Base-by-base conservation (phyloP, 2,113 vertebrate genomes). In the Lucifuga dentata region DNA sequence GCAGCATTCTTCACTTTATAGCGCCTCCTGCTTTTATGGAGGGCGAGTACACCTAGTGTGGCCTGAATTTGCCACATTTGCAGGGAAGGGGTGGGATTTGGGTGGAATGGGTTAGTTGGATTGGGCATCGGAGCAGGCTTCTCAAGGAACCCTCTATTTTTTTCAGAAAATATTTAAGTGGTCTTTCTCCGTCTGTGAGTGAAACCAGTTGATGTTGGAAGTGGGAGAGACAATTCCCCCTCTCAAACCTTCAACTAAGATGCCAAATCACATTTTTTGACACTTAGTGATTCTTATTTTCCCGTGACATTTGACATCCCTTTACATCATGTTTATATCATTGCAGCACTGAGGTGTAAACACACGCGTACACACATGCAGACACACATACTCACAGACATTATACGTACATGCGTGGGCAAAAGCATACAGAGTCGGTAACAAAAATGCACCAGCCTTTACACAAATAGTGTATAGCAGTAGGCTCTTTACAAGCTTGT, bases 1-100 rank as follows among this genome's bases (percentile, higher is more conserved):
- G 93, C 93, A 68, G 86, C 94, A 87, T 92, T 96, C 90, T 94
- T 95, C 92, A 94, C 94, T 86, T 99, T 98, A 98, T 99, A 98
- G 97, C 96, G 94, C 93, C 93, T 90, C 86, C 92, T 84, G 72
- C 29, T 95, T 89, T 95, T 92, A 93, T 86, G 93, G 92, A 95
- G 94, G 71, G 83, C 82, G 80, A 87, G 84, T 83, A 90, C 82
- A 91, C 90, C 89, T 85, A 84, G 85, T 60, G 90, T 89, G 82
- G 86, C 90, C 88, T 90, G 86, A 88, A 81, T 86, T 85, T 91
- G 81, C 87, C 82, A 82, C 21, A 75, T 29, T 75, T 84, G 84
- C 78, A 74, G 82, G 69, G 81, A 76, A 80, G 69, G 73, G 78
- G 66, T 26, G 56, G 85, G 71, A 68, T 81, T 76, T 75, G 65